These are phyloP conservation scores for Micropoecilia bifurca DNA, from an alignment of 2,797 vertebrate genomes.

Conservation along the genomic window DNA sequence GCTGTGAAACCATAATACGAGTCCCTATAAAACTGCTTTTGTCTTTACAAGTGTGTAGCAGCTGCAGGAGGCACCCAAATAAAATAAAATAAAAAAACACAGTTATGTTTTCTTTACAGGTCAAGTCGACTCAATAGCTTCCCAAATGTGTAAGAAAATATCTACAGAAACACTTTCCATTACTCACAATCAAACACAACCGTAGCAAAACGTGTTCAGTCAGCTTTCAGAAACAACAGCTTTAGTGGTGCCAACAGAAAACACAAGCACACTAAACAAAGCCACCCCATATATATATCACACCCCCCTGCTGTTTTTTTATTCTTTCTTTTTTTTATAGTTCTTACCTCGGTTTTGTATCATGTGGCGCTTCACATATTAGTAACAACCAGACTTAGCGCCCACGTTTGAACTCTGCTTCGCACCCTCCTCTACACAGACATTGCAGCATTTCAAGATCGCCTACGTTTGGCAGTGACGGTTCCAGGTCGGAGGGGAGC, in stretches of 20 bases:
- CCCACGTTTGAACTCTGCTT: conserved; percentile 14
- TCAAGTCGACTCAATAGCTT: conserved; percentile 41
- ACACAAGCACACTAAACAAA: conserved; percentile 30
- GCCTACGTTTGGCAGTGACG: conserved; percentile 67
- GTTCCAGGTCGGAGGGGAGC: conserved; percentile 30
- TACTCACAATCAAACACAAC: conserved; percentile 53
- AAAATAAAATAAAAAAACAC: conserved; percentile 11
- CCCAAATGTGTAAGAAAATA: conserved; percentile 68
- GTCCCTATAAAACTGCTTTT: conserved; percentile 59
- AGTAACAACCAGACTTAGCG: conserved; percentile 28
- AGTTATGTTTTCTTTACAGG: conserved; percentile 54
- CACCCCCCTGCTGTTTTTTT: conserved; percentile 19
- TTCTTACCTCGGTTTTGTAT: conserved; percentile 19
- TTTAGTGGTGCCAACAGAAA: conserved; percentile 54
- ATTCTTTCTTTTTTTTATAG: conserved; percentile 16
- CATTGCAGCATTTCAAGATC: conserved; percentile 61
- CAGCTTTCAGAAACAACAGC: conserved; percentile 45
- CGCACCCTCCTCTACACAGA: conserved; percentile 24
- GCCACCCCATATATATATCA: conserved; percentile 11
- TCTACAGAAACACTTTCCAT: conserved; percentile 69
- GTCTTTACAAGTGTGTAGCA: conserved; percentile 62
- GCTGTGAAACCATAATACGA: conserved; percentile 56
- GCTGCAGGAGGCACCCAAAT: conserved; percentile 71
- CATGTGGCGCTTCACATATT: conserved; percentile 32
- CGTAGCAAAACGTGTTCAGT: conserved; percentile 40